Percentiles rank a stretch among this genome's conserved stretches.
These are phyloP conservation scores for Tinea semifulvella DNA, from an alignment of 2,888 invertebrate genomes.

Conservation along the genomic window DNA sequence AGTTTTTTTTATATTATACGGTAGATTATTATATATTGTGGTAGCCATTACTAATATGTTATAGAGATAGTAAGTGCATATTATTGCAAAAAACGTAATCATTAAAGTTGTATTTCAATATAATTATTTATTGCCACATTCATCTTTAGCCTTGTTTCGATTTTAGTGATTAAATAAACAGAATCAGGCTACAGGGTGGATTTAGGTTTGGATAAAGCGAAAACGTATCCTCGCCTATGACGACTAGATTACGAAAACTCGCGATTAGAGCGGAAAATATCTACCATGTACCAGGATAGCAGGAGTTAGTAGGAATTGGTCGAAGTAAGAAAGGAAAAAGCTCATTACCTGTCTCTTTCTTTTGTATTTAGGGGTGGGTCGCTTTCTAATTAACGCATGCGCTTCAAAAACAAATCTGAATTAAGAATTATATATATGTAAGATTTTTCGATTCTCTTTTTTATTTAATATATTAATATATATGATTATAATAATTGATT, in stretches of 20 bases:
- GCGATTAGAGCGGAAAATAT: conserved; percentile 67
- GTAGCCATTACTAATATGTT: too few relatives aligned
- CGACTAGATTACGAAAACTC: conserved; percentile 56
- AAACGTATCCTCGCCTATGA: conserved; percentile 32
- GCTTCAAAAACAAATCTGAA: neutral
- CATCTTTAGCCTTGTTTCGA: too few relatives aligned
- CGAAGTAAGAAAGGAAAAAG: neutral
- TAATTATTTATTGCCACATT: too few relatives aligned
- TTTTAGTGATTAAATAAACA: too few relatives aligned
- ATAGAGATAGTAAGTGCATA: too few relatives aligned
- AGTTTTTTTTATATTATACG: too few relatives aligned
- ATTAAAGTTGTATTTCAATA: too few relatives aligned
- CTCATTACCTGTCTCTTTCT: neutral
- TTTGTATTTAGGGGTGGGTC: neutral
- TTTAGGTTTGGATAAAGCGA: conserved; percentile 26
- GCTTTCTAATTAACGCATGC: conserved; percentile 8
- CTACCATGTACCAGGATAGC: conserved; percentile 51
- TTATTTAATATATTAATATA: neutral
- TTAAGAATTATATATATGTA: neutral
- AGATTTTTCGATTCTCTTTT: too few relatives aligned
- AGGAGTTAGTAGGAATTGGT: conserved; percentile 23
- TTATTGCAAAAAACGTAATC: too few relatives aligned
- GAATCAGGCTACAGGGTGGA: too few relatives aligned
- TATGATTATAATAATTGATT: neutral
- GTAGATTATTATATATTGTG: too few relatives aligned